Evolutionary conservation across 2,113 vertebrate species (phyloP).

Genomic region (Bungarus multicinctus): DNA sequence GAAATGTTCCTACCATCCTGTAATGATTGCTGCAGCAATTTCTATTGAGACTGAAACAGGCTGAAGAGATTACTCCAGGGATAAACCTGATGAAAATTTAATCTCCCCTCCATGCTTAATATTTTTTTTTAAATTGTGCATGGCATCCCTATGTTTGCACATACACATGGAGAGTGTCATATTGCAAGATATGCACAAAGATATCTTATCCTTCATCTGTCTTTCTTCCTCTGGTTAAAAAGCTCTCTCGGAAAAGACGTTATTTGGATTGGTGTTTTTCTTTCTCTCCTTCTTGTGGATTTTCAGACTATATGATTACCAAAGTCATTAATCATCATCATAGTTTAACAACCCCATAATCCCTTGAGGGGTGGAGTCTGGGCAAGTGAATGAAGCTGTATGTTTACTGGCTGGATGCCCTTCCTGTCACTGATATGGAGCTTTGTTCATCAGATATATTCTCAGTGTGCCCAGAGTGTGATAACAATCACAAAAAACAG

Average conservation of each 20-base stretch:
- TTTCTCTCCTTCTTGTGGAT: neutral
- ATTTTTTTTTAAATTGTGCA: too few species aligned
- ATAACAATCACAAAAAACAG: too few species aligned
- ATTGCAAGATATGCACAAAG: neutral
- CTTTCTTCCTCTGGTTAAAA: neutral
- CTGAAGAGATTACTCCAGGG: neutral
- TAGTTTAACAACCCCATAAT: too few species aligned
- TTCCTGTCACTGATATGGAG: too few species aligned
- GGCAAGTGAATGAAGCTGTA: too few species aligned
- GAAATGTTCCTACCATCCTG: neutral
- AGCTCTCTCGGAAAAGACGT: neutral
- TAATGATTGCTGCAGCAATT: neutral
- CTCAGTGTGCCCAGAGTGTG: too few species aligned
- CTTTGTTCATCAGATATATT: too few species aligned
- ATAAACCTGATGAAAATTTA: neutral
- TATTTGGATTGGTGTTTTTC: neutral
- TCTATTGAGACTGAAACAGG: neutral
- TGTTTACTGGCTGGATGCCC: too few species aligned
- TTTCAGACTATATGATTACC: neutral
- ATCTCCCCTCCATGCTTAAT: neutral
- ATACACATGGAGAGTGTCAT: neutral
- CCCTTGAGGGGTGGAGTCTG: too few species aligned
- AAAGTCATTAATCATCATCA: conserved; percentile 12
- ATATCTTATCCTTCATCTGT: neutral
- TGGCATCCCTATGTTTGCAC: too few species aligned